Conservation (phyloP, 1,140 invertebrate species). For the Formica selysi region DNA sequence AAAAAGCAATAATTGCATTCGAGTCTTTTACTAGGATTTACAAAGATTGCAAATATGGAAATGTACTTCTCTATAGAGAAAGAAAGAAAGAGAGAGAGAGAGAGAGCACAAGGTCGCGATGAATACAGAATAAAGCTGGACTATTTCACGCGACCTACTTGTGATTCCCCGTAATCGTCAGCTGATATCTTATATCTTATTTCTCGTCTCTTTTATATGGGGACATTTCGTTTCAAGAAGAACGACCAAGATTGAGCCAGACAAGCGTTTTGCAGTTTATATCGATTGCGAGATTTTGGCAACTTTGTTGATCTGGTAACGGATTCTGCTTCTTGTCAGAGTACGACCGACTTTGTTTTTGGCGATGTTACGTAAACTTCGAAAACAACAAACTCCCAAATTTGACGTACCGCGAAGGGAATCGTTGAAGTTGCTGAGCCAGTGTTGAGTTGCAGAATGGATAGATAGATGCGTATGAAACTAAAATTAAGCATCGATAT, state of each 20-base stretch:
- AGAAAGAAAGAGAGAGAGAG: not conserved
- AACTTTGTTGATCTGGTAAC: not conserved
- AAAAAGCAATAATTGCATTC: conserved; percentile 30
- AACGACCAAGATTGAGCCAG: conserved; percentile 26
- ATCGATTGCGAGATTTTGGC: conserved; percentile 50
- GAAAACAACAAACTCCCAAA: conserved; percentile 31
- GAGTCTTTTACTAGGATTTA: conserved; percentile 56
- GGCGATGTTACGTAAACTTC: conserved; percentile 17
- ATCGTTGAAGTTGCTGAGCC: not conserved
- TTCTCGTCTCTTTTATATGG: conserved; percentile 45
- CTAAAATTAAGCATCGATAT: conserved; percentile 46
- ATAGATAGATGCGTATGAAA: conserved; percentile 1
- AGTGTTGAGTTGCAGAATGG: conserved; percentile 3
- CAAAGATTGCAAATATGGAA: conserved; percentile 20
- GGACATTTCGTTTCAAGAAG: conserved; percentile 4
- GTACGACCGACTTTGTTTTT: conserved; percentile 40
- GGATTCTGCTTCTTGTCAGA: not conserved
- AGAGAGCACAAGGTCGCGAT: conserved; percentile 60
- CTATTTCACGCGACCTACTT: conserved; percentile 57
- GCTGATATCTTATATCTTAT: conserved; percentile 52
- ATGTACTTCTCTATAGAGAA: not conserved
- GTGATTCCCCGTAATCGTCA: conserved; percentile 47
- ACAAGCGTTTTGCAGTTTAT: conserved; percentile 14
- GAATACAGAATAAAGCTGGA: conserved; percentile 60
- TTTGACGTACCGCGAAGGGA: conserved; percentile 12